A percentile compares a stretch with the other conserved stretches of the same genome.
Evolutionary conservation across 2,113 vertebrate genomes (phyloP).

Genomic region (Podilymbus podiceps): DNA sequence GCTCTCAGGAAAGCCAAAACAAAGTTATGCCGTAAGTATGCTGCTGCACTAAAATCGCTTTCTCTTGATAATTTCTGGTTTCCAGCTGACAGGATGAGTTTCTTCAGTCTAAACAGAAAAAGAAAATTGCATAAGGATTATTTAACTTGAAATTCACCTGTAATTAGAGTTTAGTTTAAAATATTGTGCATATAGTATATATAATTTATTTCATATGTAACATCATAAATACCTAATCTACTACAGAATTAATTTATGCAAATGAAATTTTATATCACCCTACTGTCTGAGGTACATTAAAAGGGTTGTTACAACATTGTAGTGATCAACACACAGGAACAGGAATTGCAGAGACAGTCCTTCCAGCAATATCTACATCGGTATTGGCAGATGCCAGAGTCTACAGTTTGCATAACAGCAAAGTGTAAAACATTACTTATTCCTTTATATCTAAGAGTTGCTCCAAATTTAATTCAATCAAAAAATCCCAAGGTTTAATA

Average conservation of each 20-base stretch:
- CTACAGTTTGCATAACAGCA: not conserved
- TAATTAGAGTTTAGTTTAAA: not conserved
- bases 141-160: not conserved
- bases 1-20: conserved; percentile 42
- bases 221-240: not conserved
- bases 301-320: not conserved
- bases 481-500: not conserved
- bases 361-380: not conserved
- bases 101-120: conserved; percentile 88
- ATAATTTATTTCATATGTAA: not conserved
- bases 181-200: not conserved
- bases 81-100: conserved; percentile 96
- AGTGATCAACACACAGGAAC: not conserved
- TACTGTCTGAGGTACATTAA: not conserved
- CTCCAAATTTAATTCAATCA: not conserved
- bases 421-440: not conserved
- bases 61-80: conserved; percentile 98
- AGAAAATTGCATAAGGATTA: not conserved
- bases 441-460: not conserved
- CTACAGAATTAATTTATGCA: not conserved
- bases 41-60: conserved; percentile 85
- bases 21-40: not conserved
- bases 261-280: not conserved
- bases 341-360: not conserved
- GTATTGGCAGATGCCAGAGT: not conserved